Conservation (phyloP, 2,113 vertebrate species). For the Brachypodius melanocephalos region DNA sequence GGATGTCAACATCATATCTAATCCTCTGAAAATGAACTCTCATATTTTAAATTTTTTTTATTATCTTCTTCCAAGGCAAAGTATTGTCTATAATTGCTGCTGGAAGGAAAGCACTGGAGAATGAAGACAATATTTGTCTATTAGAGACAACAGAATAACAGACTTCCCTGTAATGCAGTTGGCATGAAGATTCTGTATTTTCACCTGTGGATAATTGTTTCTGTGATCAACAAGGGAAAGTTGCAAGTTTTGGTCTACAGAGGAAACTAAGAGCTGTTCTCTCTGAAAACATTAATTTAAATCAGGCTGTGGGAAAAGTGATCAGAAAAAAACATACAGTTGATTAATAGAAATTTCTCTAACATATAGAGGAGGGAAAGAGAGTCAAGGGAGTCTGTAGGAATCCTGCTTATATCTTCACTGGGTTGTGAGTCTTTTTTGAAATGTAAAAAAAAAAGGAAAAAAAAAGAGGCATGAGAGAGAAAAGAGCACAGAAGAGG, state of each 20-base stretch:
- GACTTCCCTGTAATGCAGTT: neutral
- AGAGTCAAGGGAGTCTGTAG: neutral
- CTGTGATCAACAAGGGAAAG: neutral
- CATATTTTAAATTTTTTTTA: neutral
- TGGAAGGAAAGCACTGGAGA: slow-evolving; percentile 14
- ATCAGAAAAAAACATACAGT: neutral
- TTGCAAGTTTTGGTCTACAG: neutral
- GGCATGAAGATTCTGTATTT: neutral
- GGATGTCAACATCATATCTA: neutral
- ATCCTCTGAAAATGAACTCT: neutral
- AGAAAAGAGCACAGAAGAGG: neutral
- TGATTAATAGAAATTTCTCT: neutral
- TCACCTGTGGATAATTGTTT: neutral
- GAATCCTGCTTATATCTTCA: neutral
- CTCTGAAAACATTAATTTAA: neutral
- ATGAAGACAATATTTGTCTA: neutral
- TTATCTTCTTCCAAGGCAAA: neutral
- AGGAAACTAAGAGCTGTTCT: neutral
- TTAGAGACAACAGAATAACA: neutral
- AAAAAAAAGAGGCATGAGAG: neutral
- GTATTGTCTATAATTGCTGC: neutral
- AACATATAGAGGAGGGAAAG: neutral
- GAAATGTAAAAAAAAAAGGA: neutral
- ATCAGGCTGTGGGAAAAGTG: neutral
- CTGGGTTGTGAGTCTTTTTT: neutral